A percentile compares a stretch with the other conserved stretches of the same genome.
These are phyloP conservation scores for Nasonovia ribisnigri DNA, from an alignment of 2,888 invertebrate species.

Conservation along the genomic window DNA sequence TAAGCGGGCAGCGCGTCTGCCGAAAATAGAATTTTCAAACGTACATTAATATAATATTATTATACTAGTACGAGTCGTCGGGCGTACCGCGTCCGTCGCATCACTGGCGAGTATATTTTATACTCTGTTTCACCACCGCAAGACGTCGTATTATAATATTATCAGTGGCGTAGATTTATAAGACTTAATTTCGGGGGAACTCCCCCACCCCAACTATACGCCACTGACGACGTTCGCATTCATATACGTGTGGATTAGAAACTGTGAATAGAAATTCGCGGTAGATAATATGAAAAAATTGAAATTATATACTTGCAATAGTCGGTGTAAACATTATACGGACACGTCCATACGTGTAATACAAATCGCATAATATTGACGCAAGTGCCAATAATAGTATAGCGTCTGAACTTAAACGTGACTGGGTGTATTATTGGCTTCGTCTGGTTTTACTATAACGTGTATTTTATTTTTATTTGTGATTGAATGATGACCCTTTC, in stretches of 20 bases:
- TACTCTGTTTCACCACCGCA: neutral
- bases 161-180: neutral
- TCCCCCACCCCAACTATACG: no score
- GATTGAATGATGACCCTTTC: neutral
- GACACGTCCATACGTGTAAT: neutral
- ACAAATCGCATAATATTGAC: neutral
- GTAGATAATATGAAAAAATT: no score
- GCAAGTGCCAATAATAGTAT: no score
- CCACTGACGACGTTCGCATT: no score
- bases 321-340: neutral
- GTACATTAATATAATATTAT: neutral
- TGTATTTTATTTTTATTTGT: no score
- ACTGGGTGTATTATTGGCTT: neutral
- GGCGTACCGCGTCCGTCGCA: neutral
- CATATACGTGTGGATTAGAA: no score
- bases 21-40: slow-evolving; percentile 31
- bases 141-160: neutral
- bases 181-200: no score
- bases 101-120: neutral
- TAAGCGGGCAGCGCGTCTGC: neutral
- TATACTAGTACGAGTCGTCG: neutral
- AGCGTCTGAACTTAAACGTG: neutral
- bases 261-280: no score
- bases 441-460: no score
- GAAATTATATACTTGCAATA: no score